Evolutionary conservation across 2,113 vertebrate genomes (phyloP), one percentile per base, ranked within the genome.

Genomic region (Anguilla japonica): DNA sequence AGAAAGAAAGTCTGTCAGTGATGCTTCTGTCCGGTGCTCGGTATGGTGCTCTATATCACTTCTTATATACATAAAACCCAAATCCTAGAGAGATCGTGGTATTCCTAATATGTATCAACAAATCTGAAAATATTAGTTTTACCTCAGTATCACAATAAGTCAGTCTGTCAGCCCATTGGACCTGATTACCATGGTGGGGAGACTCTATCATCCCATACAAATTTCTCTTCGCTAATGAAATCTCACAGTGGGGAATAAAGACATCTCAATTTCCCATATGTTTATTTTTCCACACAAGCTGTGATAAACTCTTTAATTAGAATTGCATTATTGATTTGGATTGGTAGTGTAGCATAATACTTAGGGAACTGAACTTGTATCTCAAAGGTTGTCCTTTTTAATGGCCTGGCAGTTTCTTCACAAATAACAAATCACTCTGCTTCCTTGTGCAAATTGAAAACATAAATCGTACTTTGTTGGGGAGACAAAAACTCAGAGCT

Each of bases 11-110:
- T 89, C 86, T 92, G 84, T 85, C 92, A 94, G 90, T 89, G 81
- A 93, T 87, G 90, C 93, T 94, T 89, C 89, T 91, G 93, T 93
- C 94, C 94, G 88, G 86, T 89, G 78, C 79, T 93, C 83, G 89
- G 95, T 94, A 94, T 94, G 91, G 85, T 88, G 22, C 78, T 84
- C 87, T 85, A 89, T 90, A 91, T 86, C 91, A 86, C 87, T 90
- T 79, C 87, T 86, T 29, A 85, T 53, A 90, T 87, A 88, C 83
- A 84, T 82, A 83, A 39, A 53, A 40, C 16, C 78, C 79, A 82
- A 87, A 87, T 78, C 85, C 86, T 85, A 71, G 80, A 84, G 60
- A 5, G 60, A 67, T 26, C 71, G 11, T n/a, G 71, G 50, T 78
- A 75, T 18, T 75, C 53, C 15, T 34, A 80, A 41, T 46, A 53